Evolutionary conservation across 2,888 invertebrate species (phyloP).

Genomic region (Galerucella pusilla): DNA sequence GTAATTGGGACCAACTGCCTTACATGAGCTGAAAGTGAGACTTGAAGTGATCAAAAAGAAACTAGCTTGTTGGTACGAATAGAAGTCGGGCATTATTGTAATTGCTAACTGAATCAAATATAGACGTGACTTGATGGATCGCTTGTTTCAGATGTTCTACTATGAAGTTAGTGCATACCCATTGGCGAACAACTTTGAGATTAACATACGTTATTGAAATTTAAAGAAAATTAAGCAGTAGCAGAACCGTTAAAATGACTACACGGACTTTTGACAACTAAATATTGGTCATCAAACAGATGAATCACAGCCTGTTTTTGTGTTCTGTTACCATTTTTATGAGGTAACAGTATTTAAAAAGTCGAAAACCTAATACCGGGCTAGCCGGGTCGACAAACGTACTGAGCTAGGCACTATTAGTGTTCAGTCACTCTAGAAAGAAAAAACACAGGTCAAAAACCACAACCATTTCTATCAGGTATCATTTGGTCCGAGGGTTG

Average conservation of each 20-base stretch:
- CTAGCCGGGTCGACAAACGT: conserved; percentile 53
- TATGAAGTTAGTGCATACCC: conserved; percentile 12
- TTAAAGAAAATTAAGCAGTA: conserved; percentile 52
- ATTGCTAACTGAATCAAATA: no score
- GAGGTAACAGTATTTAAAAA: conserved; percentile 52
- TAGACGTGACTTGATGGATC: no score
- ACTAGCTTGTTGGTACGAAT: no score
- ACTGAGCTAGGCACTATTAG: conserved; percentile 63
- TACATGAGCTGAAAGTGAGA: no score
- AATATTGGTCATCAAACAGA: conserved; percentile 66
- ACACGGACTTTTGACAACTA: conserved; percentile 64
- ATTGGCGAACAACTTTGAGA: conserved; percentile 31
- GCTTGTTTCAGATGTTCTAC: no score
- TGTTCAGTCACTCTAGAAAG: conserved; percentile 42
- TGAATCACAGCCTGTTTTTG: conserved; percentile 69
- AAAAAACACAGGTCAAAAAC: conserved; percentile 17
- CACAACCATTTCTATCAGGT: conserved; percentile 8
- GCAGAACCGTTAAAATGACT: conserved; percentile 57
- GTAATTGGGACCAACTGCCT: no score
- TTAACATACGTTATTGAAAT: conserved; percentile 21
- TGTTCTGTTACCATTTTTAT: conserved; percentile 58
- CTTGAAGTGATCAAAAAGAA: no score
- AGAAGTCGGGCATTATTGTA: no score
- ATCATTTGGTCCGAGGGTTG: background rate
- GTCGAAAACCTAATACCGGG: conserved; percentile 51